These are phyloP conservation scores for Lacanobia oleracea DNA, from an alignment of 2,888 invertebrate species.

Conservation along the genomic window DNA sequence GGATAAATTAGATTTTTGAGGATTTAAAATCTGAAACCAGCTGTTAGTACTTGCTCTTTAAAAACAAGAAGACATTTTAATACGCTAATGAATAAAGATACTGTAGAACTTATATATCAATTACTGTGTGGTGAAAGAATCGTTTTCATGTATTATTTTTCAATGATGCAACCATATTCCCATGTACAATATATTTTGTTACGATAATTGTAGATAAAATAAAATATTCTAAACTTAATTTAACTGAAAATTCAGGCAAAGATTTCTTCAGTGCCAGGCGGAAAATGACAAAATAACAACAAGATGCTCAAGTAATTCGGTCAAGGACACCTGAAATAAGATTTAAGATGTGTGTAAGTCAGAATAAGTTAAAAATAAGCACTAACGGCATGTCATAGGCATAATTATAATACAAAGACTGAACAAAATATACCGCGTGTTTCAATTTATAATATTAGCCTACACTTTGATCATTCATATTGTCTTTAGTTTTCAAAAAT, in stretches of 20 bases:
- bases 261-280: background rate
- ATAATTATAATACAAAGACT: too few relatives aligned
- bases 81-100: conserved; percentile 2
- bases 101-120: background rate
- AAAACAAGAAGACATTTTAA: conserved; percentile 24
- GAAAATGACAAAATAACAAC: background rate
- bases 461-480: conserved; percentile 56
- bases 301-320: background rate
- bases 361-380: background rate
- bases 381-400: background rate
- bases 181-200: too few relatives aligned
- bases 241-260: background rate
- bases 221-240: too few relatives aligned
- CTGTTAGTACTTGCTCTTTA: conserved; percentile 33
- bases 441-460: conserved; percentile 42
- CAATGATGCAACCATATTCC: too few relatives aligned
- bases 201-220: too few relatives aligned
- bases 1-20: conserved; percentile 39
- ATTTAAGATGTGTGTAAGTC: background rate
- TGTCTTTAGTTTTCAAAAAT: conserved; percentile 53
- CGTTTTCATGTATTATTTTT: too few relatives aligned
- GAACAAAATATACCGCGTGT: background rate
- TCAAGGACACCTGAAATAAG: background rate
- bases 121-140: background rate
- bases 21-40: conserved; percentile 38